Evolutionary conservation across 92 coral and sea anemone genomes (phyloP).

Genomic region (Palythoa heliodiscus): DNA sequence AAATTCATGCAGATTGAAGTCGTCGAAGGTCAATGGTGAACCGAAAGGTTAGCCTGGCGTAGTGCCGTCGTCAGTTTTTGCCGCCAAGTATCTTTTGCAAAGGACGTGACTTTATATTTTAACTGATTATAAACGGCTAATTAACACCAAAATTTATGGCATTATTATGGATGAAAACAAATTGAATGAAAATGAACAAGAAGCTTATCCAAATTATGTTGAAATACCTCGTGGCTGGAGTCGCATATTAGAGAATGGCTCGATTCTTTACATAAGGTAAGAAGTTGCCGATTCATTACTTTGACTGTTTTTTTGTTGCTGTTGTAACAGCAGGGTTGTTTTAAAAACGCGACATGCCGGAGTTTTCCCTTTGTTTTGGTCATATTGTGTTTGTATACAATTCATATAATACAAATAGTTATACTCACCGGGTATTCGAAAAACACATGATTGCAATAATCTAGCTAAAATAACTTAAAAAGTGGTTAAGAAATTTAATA

Average conservation of each 20-base stretch:
- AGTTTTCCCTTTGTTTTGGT: background rate
- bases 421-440: background rate
- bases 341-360: background rate
- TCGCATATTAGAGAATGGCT: conserved; percentile 90
- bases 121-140: conserved; percentile 1
- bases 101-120: background rate
- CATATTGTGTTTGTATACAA: conserved; percentile 10
- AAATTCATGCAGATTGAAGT: conserved; percentile 30
- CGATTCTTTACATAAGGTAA: conserved; percentile 92
- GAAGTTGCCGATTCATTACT: background rate
- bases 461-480: background rate
- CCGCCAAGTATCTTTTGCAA: conserved; percentile 22
- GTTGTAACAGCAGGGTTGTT: too few species aligned
- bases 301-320: background rate
- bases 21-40: conserved; percentile 16
- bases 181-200: conserved; percentile 57
- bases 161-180: conserved; percentile 72
- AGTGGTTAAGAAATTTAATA: background rate
- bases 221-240: conserved; percentile 98
- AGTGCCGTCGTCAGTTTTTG: background rate
- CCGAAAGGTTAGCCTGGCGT: conserved; percentile 34
- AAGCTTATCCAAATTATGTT: conserved; percentile 67
- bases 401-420: background rate
- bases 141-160: conserved; percentile 62
- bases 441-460: background rate